These are phyloP conservation scores for Rhopalosiphum padi DNA, from an alignment of 1,140 invertebrate genomes.

Conservation along the genomic window DNA sequence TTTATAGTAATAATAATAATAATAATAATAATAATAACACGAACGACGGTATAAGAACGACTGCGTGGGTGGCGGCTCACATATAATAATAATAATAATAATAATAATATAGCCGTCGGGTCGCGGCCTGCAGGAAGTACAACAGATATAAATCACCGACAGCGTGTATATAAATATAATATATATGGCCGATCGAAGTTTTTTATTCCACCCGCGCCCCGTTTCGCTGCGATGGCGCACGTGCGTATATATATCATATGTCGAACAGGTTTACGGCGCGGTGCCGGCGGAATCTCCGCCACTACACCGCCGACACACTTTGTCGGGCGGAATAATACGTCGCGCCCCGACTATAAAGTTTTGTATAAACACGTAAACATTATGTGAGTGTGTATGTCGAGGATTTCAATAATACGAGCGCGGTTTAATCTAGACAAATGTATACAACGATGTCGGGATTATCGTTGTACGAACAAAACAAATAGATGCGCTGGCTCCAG, in stretches of 20 bases:
- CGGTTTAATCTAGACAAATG: conserved; percentile 30
- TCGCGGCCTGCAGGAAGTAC: neutral
- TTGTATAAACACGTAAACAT: neutral
- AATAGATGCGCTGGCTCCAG: neutral
- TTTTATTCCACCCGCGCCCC: neutral
- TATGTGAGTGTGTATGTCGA: neutral
- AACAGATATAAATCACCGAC: neutral
- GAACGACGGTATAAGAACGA: neutral
- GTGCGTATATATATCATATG: neutral
- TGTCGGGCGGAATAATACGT: neutral
- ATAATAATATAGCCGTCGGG: neutral
- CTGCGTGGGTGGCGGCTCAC: neutral
- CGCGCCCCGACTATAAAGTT: neutral
- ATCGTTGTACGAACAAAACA: neutral
- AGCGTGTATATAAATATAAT: neutral
- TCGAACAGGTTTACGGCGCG: neutral
- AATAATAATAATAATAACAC: neutral
- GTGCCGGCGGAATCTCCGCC: too few relatives aligned
- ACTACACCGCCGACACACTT: neutral
- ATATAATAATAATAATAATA: neutral
- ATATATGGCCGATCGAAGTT: neutral
- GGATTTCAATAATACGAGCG: conserved; percentile 24
- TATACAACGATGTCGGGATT: neutral
- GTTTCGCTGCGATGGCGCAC: neutral
- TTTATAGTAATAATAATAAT: neutral